Conservation (phyloP, 2,113 vertebrate genomes). For the Macrotus californicus region DNA sequence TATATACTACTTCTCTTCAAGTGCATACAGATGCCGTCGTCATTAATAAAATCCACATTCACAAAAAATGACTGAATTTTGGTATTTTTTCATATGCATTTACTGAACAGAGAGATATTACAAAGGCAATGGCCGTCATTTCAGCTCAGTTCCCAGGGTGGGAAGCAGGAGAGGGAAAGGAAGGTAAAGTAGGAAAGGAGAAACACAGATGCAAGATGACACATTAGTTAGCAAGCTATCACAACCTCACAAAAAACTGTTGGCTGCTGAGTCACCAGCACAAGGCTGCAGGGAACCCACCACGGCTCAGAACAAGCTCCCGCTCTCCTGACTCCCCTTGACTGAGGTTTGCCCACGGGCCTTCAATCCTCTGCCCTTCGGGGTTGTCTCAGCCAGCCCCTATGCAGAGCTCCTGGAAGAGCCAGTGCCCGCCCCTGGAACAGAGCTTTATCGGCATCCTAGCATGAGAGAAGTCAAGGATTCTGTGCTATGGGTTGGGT, state of each 20-base stretch:
- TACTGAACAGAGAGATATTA: neutral
- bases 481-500: neutral
- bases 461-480: neutral
- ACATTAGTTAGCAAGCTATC: neutral
- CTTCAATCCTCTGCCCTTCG: neutral
- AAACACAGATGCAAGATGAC: neutral
- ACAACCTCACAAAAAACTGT: neutral
- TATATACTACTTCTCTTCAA: neutral
- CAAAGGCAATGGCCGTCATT: neutral
- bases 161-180: neutral
- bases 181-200: neutral
- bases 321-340: neutral
- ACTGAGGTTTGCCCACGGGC: neutral
- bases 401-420: neutral
- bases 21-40: neutral
- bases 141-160: neutral
- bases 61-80: neutral
- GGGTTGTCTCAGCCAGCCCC: neutral
- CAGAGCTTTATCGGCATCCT: neutral
- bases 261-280: neutral
- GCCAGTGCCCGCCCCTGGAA: neutral
- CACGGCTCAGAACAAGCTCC: neutral
- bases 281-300: neutral
- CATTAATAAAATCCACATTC: neutral
- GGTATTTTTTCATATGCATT: neutral